Evolutionary conservation across 2,888 invertebrate species (phyloP), one percentile per base, ranked within the genome.

Genomic region (Sycophila texana): DNA sequence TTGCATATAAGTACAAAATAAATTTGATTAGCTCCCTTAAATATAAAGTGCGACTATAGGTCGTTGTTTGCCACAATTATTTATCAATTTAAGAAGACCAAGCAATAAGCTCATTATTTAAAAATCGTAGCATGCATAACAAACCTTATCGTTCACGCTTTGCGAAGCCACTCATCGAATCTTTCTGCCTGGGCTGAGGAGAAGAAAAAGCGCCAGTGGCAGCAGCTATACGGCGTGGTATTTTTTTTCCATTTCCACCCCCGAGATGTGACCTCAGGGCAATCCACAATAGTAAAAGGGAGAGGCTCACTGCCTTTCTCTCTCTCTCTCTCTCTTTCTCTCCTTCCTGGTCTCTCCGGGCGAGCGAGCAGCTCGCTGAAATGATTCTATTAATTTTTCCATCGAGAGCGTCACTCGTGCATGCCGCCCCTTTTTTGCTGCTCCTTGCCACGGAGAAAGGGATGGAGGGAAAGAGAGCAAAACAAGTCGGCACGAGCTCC

Each of bases 371-470:
- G 85, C 86, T 88, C 83, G 84, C 84, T 83, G 86, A 88, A 89
- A 89, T 88, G 88, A 89, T 89, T 89, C 89, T 88, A 89, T 89
- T 90, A 89, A 89, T 89, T 90, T 89, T 89, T 89, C 87, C 89
- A 89, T 89, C 86, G 87, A 84, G 85, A 87, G 84, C 84, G 85
- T 84, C 89, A 89, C 88, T 89, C 89, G 90, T 89, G 89, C 90
- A 89, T 89, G 85, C 85, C 87, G 84, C 89, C 88, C 87, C 68
- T 61, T 79, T 75, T 78, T 79, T 53, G 4, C 26, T 61, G 14
- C 20, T 72, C 14, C 61, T 39, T 13, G n/a, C 47, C 39, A 53
- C 60, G 22, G 67, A 70, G 7, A 51, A 49, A 74, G 47, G 61
- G 66, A 67, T 66, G 58, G 20, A 51, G 67, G 65, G 39, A 39